phyloP scores from a whole-genome alignment of 2,888 invertebrate genomes.

The Hydrotaea cyrtoneurina region DNA sequence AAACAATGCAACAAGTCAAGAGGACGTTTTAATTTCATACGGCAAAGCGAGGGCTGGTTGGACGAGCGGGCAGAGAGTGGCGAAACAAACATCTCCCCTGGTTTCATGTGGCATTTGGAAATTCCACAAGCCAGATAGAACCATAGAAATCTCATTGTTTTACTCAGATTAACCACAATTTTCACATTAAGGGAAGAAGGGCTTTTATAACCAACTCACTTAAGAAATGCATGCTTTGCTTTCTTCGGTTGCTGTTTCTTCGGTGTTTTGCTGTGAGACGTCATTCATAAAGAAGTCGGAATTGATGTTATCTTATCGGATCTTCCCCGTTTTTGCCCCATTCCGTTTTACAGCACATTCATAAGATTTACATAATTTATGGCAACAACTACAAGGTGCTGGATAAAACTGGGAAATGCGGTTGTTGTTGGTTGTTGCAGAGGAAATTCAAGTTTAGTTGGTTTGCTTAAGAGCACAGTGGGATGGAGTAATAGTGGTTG shows the following conservation, averaged over 20 bases:
- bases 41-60: background rate
- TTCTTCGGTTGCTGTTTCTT: no score
- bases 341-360: constrained; percentile 3
- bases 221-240: background rate
- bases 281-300: constrained; percentile 36
- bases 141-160: constrained; percentile 42
- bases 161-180: constrained; percentile 53
- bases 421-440: background rate
- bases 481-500: background rate
- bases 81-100: background rate
- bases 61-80: background rate
- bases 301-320: constrained; percentile 54
- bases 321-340: constrained; percentile 19
- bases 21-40: constrained; percentile 53
- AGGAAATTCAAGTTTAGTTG: constrained; percentile 22
- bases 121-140: constrained; percentile 34
- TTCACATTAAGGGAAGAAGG: constrained; percentile 54
- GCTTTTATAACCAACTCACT: constrained; percentile 40
- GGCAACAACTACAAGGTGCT: constrained; percentile 6
- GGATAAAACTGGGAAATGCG: background rate
- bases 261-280: background rate
- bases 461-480: constrained; percentile 6
- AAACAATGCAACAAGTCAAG: constrained; percentile 34
- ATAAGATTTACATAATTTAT: constrained; percentile 40
- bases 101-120: constrained; percentile 57